Conservation (phyloP, 2,888 invertebrate genomes). For the Cheilosia scutellata region DNA sequence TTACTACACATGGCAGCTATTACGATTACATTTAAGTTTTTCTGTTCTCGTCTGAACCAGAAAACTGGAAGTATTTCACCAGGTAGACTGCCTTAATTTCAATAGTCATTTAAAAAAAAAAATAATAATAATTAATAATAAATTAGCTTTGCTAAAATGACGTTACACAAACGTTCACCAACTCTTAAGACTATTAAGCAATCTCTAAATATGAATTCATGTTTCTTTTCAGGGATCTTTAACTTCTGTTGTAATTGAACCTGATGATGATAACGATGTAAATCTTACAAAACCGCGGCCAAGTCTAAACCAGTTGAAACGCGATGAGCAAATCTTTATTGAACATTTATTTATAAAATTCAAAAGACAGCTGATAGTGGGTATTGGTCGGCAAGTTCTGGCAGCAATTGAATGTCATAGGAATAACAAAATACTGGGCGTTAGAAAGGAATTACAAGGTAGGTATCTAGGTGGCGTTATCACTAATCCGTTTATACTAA, state of each 20-base stretch:
- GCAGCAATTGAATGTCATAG: slow-evolving; percentile 81
- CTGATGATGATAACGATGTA: not conserved
- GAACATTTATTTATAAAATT: slow-evolving; percentile 82
- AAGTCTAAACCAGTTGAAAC: slow-evolving; percentile 76
- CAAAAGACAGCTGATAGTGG: slow-evolving; percentile 81
- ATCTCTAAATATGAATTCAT: not conserved
- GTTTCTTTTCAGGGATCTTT: slow-evolving; percentile 22
- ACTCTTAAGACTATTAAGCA: no score
- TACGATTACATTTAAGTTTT: no score
- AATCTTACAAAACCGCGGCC: not conserved
- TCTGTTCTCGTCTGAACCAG: no score
- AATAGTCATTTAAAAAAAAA: no score
- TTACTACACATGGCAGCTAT: no score
- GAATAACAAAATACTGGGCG: slow-evolving; percentile 79
- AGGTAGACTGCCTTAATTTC: no score
- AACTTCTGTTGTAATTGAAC: slow-evolving; percentile 20
- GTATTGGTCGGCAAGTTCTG: slow-evolving; percentile 81
- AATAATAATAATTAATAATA: no score
- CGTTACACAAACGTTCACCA: no score
- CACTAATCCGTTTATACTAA: not conserved
- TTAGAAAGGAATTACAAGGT: slow-evolving; percentile 80
- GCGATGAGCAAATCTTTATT: slow-evolving; percentile 81
- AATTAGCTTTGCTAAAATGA: no score
- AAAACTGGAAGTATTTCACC: no score
- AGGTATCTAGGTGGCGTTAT: not conserved